These are phyloP conservation scores for Darwinula stevensoni DNA, from an alignment of 2,888 invertebrate genomes.

Conservation along the genomic window DNA sequence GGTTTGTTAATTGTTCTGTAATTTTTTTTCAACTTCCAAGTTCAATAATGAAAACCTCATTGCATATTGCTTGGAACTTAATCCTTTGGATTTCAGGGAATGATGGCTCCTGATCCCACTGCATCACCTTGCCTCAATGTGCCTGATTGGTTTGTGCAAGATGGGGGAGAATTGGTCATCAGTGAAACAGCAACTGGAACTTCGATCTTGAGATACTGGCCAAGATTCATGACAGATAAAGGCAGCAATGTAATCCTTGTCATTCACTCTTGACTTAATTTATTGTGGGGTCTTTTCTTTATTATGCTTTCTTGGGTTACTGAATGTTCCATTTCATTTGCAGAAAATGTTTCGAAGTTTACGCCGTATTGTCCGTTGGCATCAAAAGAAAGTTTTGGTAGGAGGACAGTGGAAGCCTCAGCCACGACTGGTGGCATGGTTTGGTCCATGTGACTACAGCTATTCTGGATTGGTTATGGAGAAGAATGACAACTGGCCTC, in stretches of 20 bases:
- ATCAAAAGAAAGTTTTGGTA: constrained; percentile 11
- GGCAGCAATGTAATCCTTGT: constrained; percentile 5
- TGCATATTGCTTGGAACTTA: too few relatives aligned
- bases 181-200: constrained; percentile 8
- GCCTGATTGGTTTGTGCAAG: constrained; percentile 10
- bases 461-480: constrained; percentile 15
- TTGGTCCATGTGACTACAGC: constrained; percentile 18
- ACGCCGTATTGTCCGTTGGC: constrained; percentile 10
- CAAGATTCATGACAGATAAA: constrained; percentile 9
- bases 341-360: constrained; percentile 9
- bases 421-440: constrained; percentile 20
- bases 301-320: too few relatives aligned
- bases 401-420: constrained; percentile 11
- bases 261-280: background rate
- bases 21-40: too few relatives aligned
- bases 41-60: too few relatives aligned
- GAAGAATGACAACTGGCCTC: constrained; percentile 12
- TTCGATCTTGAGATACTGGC: constrained; percentile 10
- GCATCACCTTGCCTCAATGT: constrained; percentile 9
- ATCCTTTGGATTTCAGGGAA: too few relatives aligned
- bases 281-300: too few relatives aligned
- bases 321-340: too few relatives aligned
- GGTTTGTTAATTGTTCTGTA: too few relatives aligned
- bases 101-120: too few relatives aligned
- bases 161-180: constrained; percentile 10